These are phyloP conservation scores for Paracanthobrama guichenoti DNA, from an alignment of 2,113 vertebrate species.

Conservation along the genomic window DNA sequence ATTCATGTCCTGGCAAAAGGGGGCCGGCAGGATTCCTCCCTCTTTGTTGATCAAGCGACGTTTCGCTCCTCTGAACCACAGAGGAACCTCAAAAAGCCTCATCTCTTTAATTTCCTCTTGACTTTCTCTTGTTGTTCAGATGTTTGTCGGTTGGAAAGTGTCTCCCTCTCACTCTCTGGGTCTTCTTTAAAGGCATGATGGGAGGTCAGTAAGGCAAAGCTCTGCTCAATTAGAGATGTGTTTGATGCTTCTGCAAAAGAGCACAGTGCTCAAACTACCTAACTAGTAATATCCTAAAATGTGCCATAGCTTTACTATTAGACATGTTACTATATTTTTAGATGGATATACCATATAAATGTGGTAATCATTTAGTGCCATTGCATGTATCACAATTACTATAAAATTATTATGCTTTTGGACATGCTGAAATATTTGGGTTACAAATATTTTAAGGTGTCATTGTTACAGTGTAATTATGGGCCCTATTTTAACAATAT, in stretches of 20 bases:
- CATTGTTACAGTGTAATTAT: too few species aligned
- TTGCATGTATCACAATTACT: neutral
- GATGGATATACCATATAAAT: neutral
- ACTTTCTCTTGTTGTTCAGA: slow-evolving; percentile 25
- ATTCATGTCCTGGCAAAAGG: slow-evolving; percentile 47
- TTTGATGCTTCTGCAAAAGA: neutral
- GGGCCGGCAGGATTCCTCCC: neutral
- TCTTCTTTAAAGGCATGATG: slow-evolving; percentile 2
- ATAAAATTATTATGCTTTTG: neutral
- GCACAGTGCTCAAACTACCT: neutral
- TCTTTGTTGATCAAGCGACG: slow-evolving; percentile 18
- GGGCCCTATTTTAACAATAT: too few species aligned
- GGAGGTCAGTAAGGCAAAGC: neutral
- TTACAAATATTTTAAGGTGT: too few species aligned
- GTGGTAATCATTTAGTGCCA: neutral
- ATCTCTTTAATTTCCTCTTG: slow-evolving; percentile 17
- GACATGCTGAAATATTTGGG: too few species aligned
- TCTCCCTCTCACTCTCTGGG: neutral
- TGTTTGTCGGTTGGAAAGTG: neutral
- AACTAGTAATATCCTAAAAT: neutral
- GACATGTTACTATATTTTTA: neutral
- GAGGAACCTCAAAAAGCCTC: neutral
- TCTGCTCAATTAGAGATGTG: neutral
- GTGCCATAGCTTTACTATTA: neutral
- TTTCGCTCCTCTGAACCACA: neutral